A percentile compares a stretch with the other conserved stretches of the same genome.
These are phyloP conservation scores for Chanos chanos DNA, from an alignment of 2,797 vertebrate species.

Conservation along the genomic window DNA sequence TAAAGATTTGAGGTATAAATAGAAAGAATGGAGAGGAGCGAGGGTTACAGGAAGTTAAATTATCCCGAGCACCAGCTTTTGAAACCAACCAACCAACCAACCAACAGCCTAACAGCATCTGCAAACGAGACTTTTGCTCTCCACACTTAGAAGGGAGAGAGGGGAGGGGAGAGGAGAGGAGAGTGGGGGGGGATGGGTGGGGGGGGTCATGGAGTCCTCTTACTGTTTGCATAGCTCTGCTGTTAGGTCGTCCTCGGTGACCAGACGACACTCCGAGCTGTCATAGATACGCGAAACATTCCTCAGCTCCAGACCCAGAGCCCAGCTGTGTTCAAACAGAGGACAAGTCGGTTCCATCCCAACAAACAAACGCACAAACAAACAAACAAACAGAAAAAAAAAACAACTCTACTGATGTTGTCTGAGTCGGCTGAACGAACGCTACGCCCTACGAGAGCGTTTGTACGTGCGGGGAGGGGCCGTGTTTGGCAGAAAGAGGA, in stretches of 20 bases:
- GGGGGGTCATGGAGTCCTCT: constrained; percentile 15
- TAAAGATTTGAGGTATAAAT: no score
- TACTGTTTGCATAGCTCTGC: constrained; percentile 33
- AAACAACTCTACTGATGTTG: background rate
- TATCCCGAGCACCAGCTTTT: no score
- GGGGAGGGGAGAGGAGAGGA: no score
- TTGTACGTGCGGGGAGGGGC: no score
- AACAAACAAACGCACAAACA: background rate
- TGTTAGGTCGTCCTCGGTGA: constrained; percentile 17
- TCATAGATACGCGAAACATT: constrained; percentile 9
- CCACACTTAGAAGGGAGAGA: no score
- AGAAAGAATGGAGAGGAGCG: no score
- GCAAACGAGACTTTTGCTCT: no score
- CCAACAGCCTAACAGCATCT: no score
- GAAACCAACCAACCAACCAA: no score
- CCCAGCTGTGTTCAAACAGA: background rate
- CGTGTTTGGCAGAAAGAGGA: no score
- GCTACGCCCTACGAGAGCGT: background rate
- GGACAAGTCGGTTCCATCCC: background rate
- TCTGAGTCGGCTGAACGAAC: background rate
- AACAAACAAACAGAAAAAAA: background rate
- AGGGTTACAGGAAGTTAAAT: no score
- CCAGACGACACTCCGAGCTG: constrained; percentile 4
- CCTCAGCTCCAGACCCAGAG: background rate
- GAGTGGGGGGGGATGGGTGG: background rate